Conservation (phyloP, 1,140 invertebrate species). For the Mylabris phalerata region DNA sequence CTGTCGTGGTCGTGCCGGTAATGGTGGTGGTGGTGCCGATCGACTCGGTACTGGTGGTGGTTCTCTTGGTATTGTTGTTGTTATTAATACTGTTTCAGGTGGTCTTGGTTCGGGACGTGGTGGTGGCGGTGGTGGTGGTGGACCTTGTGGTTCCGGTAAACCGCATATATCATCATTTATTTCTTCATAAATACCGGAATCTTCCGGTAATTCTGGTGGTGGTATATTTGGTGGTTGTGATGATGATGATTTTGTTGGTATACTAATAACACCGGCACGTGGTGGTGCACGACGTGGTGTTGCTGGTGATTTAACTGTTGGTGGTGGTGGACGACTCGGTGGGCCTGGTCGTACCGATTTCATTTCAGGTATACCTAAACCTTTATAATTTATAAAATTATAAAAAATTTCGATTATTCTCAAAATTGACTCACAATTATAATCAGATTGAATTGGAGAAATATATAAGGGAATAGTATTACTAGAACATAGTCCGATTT, state of each 20-base stretch:
- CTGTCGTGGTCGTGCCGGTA: conserved; percentile 56
- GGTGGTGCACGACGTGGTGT: conserved; percentile 41
- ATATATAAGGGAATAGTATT: conserved; percentile 71
- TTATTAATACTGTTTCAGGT: too few relatives aligned
- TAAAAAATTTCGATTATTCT: conserved; percentile 27
- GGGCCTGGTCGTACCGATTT: conserved; percentile 31
- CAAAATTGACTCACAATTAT: conserved; percentile 35
- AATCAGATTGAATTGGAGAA: conserved; percentile 32
- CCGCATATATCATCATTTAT: conserved; percentile 45
- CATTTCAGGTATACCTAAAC: conserved; percentile 37
- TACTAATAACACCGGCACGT: conserved; percentile 39
- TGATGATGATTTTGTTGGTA: conserved; percentile 37
- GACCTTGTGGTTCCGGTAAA: conserved; percentile 45
- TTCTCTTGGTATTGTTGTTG: conserved; percentile 46
- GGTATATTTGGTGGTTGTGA: conserved; percentile 46
- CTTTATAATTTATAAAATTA: conserved; percentile 19
- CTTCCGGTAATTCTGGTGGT: conserved; percentile 44
- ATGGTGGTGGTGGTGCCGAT: conserved; percentile 57
- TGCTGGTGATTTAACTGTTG: conserved; percentile 40
- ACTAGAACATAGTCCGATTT: conserved; percentile 74
- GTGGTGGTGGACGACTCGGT: conserved; percentile 34
- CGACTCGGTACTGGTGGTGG: conserved; percentile 57
- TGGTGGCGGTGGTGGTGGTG: conserved; percentile 60
- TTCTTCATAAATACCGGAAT: conserved; percentile 50
- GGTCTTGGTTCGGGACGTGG: conserved; percentile 50